Base-by-base conservation (phyloP, 2,797 vertebrate genomes). In the Aeoliscus strigatus region DNA sequence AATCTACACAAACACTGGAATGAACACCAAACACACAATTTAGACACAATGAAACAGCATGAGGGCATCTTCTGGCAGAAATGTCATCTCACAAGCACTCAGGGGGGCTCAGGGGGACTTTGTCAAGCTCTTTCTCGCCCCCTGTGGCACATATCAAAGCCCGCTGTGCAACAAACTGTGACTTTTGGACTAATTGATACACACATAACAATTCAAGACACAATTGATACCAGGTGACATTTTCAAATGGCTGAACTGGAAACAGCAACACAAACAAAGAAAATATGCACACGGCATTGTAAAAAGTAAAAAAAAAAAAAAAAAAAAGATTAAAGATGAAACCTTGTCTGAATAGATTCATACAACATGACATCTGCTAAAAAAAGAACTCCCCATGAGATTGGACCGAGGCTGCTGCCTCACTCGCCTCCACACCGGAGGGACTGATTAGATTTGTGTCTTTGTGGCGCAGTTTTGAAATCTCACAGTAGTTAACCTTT, bases 201-300 rank as follows among this genome's bases (percentile, higher is more conserved):
- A 51, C 66, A 45, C 47, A 37, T 57, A 56, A 37, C 3, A 9
- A 34, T 47, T 44, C 15, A 42, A 55, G 60, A 56, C 6, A 1
- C 40, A 67, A 76, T 74, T 63, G 3, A 66, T 66, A 21, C 23
- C 7, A 14, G 34, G 28, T 64, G 73, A 70, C 73, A 73, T 77
- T 80, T 67, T 31, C 28, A 53, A 58, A 46, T 35, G 32, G 27
- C 5, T 8, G 21, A 45, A 30, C 28, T 28, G 14, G 16, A 6
- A 43, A 48, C 31, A 18, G 38, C n/a, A n/a, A n/a, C n/a, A n/a
- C n/a, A n/a, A n/a, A 35, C 30, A 28, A 27, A 71, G 57, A 70
- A 66, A 50, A 59, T 60, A 54, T 41, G 41, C 38, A 51, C 12
- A 25, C 35, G 39, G 58, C 50, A 57, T 32, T 38, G 15, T 33